Percentiles rank a stretch among this genome's conserved stretches.
Evolutionary conservation across 2,888 invertebrate genomes (phyloP).

Genomic region (Microctonus aethiopoides): DNA sequence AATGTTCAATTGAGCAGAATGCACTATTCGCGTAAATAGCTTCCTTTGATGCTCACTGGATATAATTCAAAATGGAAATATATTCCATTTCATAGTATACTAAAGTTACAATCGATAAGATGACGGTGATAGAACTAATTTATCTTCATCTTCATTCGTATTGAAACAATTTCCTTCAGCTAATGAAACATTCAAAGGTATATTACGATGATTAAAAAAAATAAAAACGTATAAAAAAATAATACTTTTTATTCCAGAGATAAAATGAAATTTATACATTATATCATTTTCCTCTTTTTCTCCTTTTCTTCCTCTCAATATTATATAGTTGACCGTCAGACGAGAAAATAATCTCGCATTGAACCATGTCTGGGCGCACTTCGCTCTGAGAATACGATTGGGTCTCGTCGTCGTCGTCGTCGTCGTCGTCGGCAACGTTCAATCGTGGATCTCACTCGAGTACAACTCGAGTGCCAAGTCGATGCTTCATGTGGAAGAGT

Average conservation of each 20-base stretch:
- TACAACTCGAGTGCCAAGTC: constrained; percentile 33
- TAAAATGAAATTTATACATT: neutral
- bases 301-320: neutral
- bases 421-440: constrained; percentile 34
- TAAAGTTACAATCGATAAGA: neutral
- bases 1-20: neutral
- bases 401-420: neutral
- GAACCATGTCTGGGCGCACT: neutral
- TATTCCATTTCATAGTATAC: neutral
- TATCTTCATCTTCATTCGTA: neutral
- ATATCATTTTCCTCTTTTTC: too few species aligned
- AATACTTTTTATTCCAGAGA: neutral
- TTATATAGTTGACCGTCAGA: neutral
- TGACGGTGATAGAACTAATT: neutral
- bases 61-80: neutral
- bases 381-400: constrained; percentile 30
- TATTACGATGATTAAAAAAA: neutral
- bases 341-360: neutral
- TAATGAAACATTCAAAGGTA: neutral
- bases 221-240: neutral
- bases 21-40: neutral
- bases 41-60: neutral
- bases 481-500: constrained; percentile 34
- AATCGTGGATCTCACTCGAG: constrained; percentile 37
- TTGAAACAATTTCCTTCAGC: neutral